Conservation (phyloP, 2,888 invertebrate genomes). For the Drosophila longiperda region DNA sequence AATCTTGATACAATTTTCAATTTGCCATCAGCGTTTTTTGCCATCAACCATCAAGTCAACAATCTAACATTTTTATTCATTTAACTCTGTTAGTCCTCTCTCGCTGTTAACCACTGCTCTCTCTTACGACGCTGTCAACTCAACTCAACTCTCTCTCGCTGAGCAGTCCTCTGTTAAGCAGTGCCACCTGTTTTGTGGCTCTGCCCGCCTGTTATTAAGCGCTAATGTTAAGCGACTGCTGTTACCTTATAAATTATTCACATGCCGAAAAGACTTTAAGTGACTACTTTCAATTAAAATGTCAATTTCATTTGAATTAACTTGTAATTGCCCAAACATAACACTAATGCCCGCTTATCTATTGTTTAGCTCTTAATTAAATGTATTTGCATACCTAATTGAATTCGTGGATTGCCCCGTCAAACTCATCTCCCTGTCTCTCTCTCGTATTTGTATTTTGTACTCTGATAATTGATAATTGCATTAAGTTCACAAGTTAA, state of each 20-base stretch:
- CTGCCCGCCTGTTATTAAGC: conserved; percentile 6
- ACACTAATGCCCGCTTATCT: conserved; percentile 27
- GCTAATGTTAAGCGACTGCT: conserved; percentile 22
- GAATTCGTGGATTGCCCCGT: conserved; percentile 6
- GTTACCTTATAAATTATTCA: conserved; percentile 6
- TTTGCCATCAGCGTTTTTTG: conserved; percentile 38
- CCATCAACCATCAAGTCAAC: conserved; percentile 25
- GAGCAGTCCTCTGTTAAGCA: conserved; percentile 29
- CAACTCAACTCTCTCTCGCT: neutral
- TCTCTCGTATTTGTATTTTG: neutral
- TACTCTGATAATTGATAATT: conserved; percentile 39
- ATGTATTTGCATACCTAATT: conserved; percentile 64
- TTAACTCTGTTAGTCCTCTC: conserved; percentile 8
- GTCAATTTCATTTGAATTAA: conserved; percentile 51
- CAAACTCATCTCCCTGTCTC: neutral
- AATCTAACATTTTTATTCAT: conserved; percentile 14
- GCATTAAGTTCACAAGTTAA: conserved; percentile 30
- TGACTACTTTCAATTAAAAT: conserved; percentile 59
- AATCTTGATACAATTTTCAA: conserved; percentile 45
- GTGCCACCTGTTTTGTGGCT: conserved; percentile 1
- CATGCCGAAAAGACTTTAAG: conserved; percentile 2
- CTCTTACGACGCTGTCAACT: conserved; percentile 2
- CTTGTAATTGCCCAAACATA: conserved; percentile 48
- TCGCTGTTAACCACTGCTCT: conserved; percentile 27
- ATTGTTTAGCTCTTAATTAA: conserved; percentile 58